Conservation (phyloP, 1,140 invertebrate genomes). For the Pseudomyrmex sp. region DNA sequence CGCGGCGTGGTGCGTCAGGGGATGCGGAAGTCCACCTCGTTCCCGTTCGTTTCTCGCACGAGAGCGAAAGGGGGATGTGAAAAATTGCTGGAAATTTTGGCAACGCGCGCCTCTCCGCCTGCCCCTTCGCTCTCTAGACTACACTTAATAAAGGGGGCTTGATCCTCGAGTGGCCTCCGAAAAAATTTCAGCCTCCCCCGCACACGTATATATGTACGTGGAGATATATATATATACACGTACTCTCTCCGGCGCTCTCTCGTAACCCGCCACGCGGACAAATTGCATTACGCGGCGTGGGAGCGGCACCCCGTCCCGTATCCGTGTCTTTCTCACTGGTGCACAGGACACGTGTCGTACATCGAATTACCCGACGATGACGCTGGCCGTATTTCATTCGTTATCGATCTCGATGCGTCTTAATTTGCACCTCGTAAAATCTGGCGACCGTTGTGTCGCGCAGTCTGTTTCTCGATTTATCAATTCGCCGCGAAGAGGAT, state of each 20-base stretch:
- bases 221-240: neutral
- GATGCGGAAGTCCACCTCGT: constrained; percentile 59
- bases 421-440: constrained; percentile 71
- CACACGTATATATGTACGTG: neutral
- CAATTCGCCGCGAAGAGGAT: neutral
- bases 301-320: constrained; percentile 15
- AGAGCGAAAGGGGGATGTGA: constrained; percentile 70
- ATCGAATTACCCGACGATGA: constrained; percentile 52
- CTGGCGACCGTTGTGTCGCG: constrained; percentile 43
- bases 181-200: constrained; percentile 56
- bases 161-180: constrained; percentile 60
- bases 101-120: constrained; percentile 40
- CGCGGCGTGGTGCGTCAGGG: constrained; percentile 11
- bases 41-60: constrained; percentile 49
- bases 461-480: constrained; percentile 64
- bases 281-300: constrained; percentile 65
- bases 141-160: constrained; percentile 71
- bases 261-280: constrained; percentile 51
- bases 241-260: constrained; percentile 32
- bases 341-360: constrained; percentile 53
- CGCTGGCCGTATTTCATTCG: constrained; percentile 63
- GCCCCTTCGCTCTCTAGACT: constrained; percentile 44
- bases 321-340: constrained; percentile 38
- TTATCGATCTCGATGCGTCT: constrained; percentile 64
- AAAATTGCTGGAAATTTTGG: constrained; percentile 77